Evolutionary conservation across 2,888 invertebrate species (phyloP).

Genomic region (Dasysyrphus tricinctus): DNA sequence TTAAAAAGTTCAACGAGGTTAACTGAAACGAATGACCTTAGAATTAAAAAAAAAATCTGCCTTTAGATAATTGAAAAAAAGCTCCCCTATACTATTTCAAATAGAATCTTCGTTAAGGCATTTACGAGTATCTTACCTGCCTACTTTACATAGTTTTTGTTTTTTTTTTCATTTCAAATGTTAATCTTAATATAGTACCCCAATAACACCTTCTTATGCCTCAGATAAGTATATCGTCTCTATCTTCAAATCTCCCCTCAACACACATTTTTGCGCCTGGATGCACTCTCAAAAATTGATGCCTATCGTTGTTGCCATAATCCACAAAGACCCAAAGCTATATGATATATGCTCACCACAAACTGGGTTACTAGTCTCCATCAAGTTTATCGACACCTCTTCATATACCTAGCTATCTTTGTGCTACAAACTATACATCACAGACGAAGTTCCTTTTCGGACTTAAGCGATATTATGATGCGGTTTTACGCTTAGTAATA

Average conservation of each 20-base stretch:
- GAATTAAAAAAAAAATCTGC: background rate
- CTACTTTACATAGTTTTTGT: background rate
- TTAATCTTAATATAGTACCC: constrained; percentile 12
- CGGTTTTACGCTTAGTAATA: constrained; percentile 38
- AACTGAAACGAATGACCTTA: background rate
- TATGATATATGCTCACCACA: background rate
- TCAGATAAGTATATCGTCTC: background rate
- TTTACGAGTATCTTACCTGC: too few species aligned
- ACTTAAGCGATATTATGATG: constrained; percentile 7
- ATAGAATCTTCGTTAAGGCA: background rate
- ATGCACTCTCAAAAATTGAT: constrained; percentile 37
- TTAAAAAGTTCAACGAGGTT: background rate
- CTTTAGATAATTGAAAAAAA: background rate
- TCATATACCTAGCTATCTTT: background rate
- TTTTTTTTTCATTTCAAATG: background rate
- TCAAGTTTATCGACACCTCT: constrained; percentile 24
- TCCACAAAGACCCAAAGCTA: constrained; percentile 13
- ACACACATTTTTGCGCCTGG: constrained; percentile 20
- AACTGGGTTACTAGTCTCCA: constrained; percentile 47
- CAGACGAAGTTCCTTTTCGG: constrained; percentile 34
- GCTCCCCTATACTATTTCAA: background rate
- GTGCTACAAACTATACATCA: constrained; percentile 42
- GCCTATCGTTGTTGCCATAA: constrained; percentile 15
- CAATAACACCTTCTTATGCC: constrained; percentile 28
- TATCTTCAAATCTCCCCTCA: constrained; percentile 39